Percentiles rank a stretch among this genome's conserved stretches.
Conservation (phyloP, 2,888 invertebrate genomes). For the Sceliomorpha sp. region DNA sequence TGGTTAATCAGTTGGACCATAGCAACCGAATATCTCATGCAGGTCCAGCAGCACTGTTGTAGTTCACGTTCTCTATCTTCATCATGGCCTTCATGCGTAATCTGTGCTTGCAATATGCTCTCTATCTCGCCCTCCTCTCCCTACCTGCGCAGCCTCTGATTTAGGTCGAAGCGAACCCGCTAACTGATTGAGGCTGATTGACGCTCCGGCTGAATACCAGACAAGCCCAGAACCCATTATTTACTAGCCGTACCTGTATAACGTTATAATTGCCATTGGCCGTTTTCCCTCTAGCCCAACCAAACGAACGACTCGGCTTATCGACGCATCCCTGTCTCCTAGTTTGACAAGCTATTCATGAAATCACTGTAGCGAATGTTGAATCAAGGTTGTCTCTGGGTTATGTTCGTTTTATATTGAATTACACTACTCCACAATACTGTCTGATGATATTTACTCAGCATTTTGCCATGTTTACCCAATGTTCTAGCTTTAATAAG, state of each 20-base stretch:
- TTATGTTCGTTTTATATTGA: conserved; percentile 48
- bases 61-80: conserved; percentile 40
- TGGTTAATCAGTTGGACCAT: conserved; percentile 37
- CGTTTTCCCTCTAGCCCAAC: conserved; percentile 61
- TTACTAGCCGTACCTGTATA: conserved; percentile 70
- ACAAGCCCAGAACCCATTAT: conserved; percentile 75
- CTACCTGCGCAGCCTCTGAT: conserved; percentile 65
- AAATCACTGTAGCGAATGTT: conserved; percentile 43
- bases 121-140: conserved; percentile 46
- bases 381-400: conserved; percentile 21
- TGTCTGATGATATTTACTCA: conserved; percentile 28
- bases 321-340: conserved; percentile 58
- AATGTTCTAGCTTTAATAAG: conserved; percentile 9
- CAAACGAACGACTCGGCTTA: conserved; percentile 67
- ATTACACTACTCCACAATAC: conserved; percentile 42
- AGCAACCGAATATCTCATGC: conserved; percentile 51
- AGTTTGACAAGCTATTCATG: conserved; percentile 55
- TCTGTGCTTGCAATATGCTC: conserved; percentile 46
- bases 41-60: conserved; percentile 31
- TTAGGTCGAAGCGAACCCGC: conserved; percentile 70
- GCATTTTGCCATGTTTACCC: conserved; percentile 7
- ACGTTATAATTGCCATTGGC: conserved; percentile 74
- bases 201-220: conserved; percentile 75
- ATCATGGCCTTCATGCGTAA: conserved; percentile 32
- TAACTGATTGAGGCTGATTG: conserved; percentile 78